Percentiles rank a stretch among this genome's conserved stretches.
These are phyloP conservation scores for Tetheella fluctuosa DNA, from an alignment of 2,888 invertebrate genomes.

Conservation along the genomic window DNA sequence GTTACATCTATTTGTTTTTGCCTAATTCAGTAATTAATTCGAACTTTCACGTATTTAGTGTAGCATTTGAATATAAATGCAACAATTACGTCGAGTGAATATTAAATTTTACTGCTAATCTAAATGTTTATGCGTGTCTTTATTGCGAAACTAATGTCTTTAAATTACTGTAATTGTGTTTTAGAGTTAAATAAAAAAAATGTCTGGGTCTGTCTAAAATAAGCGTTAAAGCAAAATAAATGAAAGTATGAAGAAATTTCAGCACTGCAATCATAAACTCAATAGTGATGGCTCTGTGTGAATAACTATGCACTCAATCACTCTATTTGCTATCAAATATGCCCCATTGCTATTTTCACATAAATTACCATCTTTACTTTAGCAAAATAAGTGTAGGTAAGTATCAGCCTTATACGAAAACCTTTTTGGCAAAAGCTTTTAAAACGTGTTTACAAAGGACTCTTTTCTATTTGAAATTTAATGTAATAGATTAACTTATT, in stretches of 20 bases:
- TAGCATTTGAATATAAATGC: not conserved
- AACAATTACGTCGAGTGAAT: not conserved
- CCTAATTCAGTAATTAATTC: not conserved
- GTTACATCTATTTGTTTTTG: not conserved
- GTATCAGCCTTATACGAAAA: too few species aligned
- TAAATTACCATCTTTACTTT: not conserved
- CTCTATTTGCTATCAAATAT: not conserved
- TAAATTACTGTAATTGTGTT: slow-evolving; percentile 1
- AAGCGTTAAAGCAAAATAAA: not conserved
- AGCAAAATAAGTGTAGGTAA: not conserved
- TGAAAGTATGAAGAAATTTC: not conserved
- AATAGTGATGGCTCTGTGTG: not conserved
- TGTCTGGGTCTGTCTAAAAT: not conserved
- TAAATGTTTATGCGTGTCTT: slow-evolving; percentile 11
- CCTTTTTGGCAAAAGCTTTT: not conserved
- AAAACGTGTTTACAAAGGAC: not conserved
- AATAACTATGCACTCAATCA: not conserved
- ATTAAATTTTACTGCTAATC: slow-evolving; percentile 4
- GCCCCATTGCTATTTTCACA: not conserved
- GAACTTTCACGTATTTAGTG: not conserved
- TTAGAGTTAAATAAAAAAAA: not conserved
- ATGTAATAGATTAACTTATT: too few species aligned
- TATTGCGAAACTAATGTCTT: slow-evolving; percentile 10
- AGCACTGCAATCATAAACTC: not conserved
- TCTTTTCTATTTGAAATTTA: not conserved